Evolutionary conservation across 2,888 invertebrate genomes (phyloP).

Genomic region (Mamestra brassicae): DNA sequence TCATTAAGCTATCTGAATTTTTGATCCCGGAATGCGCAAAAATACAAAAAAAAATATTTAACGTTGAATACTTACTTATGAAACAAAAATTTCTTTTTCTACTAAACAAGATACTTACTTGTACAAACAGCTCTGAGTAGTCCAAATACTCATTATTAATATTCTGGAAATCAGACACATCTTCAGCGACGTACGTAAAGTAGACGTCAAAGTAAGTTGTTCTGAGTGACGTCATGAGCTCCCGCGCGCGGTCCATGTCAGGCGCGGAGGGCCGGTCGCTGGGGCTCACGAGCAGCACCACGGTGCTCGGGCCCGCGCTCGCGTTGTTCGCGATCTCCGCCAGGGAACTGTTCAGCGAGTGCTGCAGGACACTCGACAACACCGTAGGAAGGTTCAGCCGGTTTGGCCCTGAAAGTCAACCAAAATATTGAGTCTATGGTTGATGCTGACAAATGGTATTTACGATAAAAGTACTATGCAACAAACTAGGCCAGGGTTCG

Average conservation of each 20-base stretch:
- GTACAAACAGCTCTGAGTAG: conserved; percentile 88
- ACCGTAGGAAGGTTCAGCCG: conserved; percentile 88
- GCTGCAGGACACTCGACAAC: conserved; percentile 85
- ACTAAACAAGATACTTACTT: conserved; percentile 69
- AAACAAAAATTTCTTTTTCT: no score
- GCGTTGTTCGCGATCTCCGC: conserved; percentile 76
- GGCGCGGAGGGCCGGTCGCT: conserved; percentile 83
- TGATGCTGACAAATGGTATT: neutral
- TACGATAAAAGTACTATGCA: neutral
- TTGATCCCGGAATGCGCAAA: no score
- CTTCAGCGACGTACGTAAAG: conserved; percentile 88
- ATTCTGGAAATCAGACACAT: conserved; percentile 84
- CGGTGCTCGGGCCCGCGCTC: conserved; percentile 86
- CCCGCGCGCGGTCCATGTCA: conserved; percentile 83
- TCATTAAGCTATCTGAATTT: no score
- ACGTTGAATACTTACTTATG: no score
- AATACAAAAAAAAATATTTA: no score
- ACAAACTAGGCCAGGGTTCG: conserved; percentile 20
- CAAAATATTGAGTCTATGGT: neutral
- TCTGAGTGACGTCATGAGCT: conserved; percentile 85
- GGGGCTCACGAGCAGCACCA: conserved; percentile 89
- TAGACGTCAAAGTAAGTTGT: conserved; percentile 88
- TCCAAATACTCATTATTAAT: conserved; percentile 86
- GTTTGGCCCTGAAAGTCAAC: conserved; percentile 87
- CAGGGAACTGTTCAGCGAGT: conserved; percentile 86